Base-by-base conservation (phyloP, 1,140 invertebrate genomes). In the Protaetia brevitarsis region DNA sequence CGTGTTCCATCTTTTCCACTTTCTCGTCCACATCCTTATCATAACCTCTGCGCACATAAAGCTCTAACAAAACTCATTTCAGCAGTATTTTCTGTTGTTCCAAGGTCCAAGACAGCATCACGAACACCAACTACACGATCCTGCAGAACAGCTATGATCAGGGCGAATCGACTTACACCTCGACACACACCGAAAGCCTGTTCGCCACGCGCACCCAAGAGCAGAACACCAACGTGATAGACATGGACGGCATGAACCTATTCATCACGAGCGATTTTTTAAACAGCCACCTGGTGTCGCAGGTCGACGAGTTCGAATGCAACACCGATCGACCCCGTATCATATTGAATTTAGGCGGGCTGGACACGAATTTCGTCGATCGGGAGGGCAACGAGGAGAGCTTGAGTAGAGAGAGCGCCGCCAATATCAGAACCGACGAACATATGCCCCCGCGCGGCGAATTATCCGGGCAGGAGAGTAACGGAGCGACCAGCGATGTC, bases 391-490 rank as follows among this genome's bases (percentile, higher is more conserved):
- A 83, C 59, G 85, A 83, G 56, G 80, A 82, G 66, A 81, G 82
- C 45, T 79, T 83, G 16, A 84, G 85, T 62, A 83, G 86, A 60
- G 82, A 85, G 56, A 84, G 85, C 58, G 41, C n/a, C n/a, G 77
- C 89, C 30, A 88, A 92, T 73, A 92, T 94, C 70, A 85, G 89
- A 68, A 87, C 91, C 0, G 90, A 93, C 73, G 91, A 93, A 76
- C 86, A 86, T 60, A 93, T 93, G 90, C 91, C 91, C 29, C 86
- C 91, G 0, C 83, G 89, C 68, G 91, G 90, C 5, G 91, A 92
- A 79, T 80, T 92, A 8, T 92, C 89, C 3, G 90, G 60, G 7
- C 60, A 61, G 75, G 91, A 92, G 68, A 92, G 90, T 78, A 89
- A 91, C 72, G 89, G 89, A 8, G 74, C 69, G 27, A 68, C 71